Conservation (phyloP, 2,888 invertebrate genomes). For the Microplitis manilae region DNA sequence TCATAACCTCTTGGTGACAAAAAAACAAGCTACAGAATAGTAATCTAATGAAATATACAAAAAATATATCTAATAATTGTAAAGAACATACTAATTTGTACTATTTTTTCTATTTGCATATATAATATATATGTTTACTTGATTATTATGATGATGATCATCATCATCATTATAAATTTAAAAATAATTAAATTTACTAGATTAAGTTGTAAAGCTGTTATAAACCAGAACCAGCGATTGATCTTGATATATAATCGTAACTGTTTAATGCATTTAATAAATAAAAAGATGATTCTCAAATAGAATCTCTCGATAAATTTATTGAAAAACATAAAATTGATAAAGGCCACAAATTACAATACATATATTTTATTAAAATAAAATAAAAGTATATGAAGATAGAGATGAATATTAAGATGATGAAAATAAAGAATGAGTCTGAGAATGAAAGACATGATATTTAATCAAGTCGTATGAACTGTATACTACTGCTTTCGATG, state of each 20-base stretch:
- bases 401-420: no score
- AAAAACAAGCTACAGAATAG: slow-evolving; percentile 42
- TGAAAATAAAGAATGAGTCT: background rate
- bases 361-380: background rate
- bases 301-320: slow-evolving; percentile 4
- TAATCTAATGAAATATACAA: background rate
- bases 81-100: background rate
- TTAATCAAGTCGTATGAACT: no score
- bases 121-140: no score
- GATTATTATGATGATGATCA: no score
- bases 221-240: slow-evolving; percentile 57
- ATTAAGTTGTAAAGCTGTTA: background rate
- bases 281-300: slow-evolving; percentile 51
- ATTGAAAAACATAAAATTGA: background rate
- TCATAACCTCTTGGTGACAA: slow-evolving; percentile 28
- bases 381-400: background rate
- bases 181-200: background rate
- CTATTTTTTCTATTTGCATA: background rate
- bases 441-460: no score
- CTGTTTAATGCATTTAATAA: slow-evolving; percentile 62
- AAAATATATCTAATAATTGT: no score
- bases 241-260: slow-evolving; percentile 66
- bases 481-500: no score
- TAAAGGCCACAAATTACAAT: background rate
- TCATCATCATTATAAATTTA: background rate